Conservation (phyloP, 2,888 invertebrate species). For the Drosophila anceps region DNA sequence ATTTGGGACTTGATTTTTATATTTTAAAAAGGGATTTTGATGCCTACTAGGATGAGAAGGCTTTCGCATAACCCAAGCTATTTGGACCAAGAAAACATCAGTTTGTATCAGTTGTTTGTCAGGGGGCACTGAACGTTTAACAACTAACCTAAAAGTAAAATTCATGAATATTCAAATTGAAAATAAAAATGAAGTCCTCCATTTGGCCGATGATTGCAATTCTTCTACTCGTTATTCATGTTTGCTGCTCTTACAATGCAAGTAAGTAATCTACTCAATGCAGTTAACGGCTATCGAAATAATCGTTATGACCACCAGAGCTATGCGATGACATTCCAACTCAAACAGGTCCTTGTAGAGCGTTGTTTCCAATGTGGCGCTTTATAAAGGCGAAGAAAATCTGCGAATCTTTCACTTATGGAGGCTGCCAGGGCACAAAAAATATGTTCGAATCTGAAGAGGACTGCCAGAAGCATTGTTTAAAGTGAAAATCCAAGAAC, state of each 20-base stretch:
- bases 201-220: not conserved
- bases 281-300: not conserved
- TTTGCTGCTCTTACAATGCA: constrained; percentile 14
- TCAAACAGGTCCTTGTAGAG: constrained; percentile 51
- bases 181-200: constrained; percentile 12
- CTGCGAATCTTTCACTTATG: constrained; percentile 55
- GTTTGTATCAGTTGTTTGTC: not conserved
- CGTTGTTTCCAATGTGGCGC: constrained; percentile 52
- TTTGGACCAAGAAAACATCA: not conserved
- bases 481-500: not conserved
- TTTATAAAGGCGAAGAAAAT: constrained; percentile 31
- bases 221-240: not conserved
- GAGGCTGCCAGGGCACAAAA: constrained; percentile 52
- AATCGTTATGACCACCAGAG: constrained; percentile 11
- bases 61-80: not conserved
- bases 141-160: not conserved
- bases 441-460: constrained; percentile 50
- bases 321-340: constrained; percentile 57
- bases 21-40: too few species aligned
- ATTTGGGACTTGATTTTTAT: too few species aligned
- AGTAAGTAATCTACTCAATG: constrained; percentile 6
- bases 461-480: constrained; percentile 48
- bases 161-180: not conserved
- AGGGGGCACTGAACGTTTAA: not conserved
- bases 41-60: not conserved